Evolutionary conservation across 2,797 vertebrate genomes (phyloP), one percentile per base, ranked within the genome.

Genomic region (Gambelia wislizenii): DNA sequence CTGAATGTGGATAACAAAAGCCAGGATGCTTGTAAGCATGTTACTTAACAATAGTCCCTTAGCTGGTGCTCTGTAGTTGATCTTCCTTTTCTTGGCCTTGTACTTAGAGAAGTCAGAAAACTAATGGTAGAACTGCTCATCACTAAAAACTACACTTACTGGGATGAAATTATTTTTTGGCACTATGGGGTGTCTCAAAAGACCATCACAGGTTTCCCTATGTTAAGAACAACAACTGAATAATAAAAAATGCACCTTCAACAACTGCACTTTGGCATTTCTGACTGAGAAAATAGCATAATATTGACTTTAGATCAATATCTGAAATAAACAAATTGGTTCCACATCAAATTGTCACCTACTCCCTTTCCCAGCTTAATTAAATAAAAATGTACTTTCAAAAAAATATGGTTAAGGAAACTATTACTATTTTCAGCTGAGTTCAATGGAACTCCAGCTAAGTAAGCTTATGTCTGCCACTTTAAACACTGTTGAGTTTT

Each of bases 261-360:
- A 44, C 61, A 70, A 86, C 52, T 79, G 44, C 25, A 69, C 16
- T 47, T 20, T 70, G 33, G 9, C 2, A 84, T 39, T 7, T 33
- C 2, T 59, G 14, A 25, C 44, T 64, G n/a, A 86, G 44, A 64
- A 30, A 86, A 39, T 13, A 76, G 25, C 10, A 44, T 14, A 18
- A 69, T 69, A 6, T 36, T 52, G 36, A 84, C 70, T 56, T 42
- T 49, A 54, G 12, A 78, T 86, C 13, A 67, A 8, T 77, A 52
- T 76, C n/a, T 16, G 47, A 52, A 87, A 86, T 67, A 86, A 86
- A 25, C 47, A 69, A 69, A 44, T 75, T 75, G 52, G 52, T 22
- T 85, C 4, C 7, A n/a, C 3, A 33, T 67, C 18, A 69, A 69
- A 69, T 49, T 7, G 30, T 8, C 49, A 36, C 30, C 25, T 72